Conservation (phyloP, 2,113 vertebrate genomes). For the Otocyon megalotis region DNA sequence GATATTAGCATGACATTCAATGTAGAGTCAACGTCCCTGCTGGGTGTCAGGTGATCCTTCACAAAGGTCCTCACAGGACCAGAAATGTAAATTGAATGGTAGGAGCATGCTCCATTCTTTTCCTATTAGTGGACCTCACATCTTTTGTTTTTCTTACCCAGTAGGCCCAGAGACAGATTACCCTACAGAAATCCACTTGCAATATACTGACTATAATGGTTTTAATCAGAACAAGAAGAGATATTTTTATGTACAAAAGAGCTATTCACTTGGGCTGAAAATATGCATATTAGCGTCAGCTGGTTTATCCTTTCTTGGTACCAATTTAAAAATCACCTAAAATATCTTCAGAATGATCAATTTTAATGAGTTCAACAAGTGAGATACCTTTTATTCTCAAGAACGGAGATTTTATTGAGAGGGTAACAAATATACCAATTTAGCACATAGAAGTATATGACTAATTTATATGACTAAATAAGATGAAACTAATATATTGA, state of each 20-base stretch:
- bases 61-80: background rate
- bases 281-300: background rate
- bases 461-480: background rate
- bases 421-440: background rate
- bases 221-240: background rate
- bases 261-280: background rate
- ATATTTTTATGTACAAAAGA: background rate
- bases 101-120: background rate
- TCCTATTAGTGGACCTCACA: background rate
- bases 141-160: background rate
- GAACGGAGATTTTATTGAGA: background rate
- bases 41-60: background rate
- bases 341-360: background rate
- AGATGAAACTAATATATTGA: background rate
- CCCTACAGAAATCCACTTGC: background rate
- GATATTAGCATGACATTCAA: constrained; percentile 66
- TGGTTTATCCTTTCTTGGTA: constrained; percentile 13
- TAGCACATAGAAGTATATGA: background rate
- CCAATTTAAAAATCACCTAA: background rate
- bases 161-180: background rate
- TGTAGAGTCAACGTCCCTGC: background rate
- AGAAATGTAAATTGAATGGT: background rate
- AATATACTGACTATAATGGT: background rate
- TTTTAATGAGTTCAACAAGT: constrained; percentile 1
- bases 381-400: background rate